Conservation (phyloP, 2,113 vertebrate genomes). For the Barnardius zonarius region DNA sequence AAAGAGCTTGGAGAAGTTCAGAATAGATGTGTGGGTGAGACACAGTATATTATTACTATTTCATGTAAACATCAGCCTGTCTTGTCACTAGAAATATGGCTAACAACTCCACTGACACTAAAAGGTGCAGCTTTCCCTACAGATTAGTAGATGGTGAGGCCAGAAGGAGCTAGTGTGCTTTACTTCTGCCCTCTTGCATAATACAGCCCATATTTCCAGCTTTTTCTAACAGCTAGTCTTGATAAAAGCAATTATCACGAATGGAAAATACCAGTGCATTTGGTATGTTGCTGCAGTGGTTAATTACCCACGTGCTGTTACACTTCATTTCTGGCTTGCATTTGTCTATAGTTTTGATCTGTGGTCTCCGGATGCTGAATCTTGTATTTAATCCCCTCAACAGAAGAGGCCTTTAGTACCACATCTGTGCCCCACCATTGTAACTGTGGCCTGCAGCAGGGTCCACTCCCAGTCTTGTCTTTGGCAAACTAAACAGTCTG, state of each 20-base stretch:
- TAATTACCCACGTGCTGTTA: conserved; percentile 24
- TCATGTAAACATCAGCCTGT: background rate
- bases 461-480: background rate
- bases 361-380: background rate
- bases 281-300: background rate
- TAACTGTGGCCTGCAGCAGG: background rate
- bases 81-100: background rate
- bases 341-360: background rate
- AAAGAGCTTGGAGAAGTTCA: conserved; percentile 9
- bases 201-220: background rate
- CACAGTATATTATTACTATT: background rate
- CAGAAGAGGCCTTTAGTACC: background rate
- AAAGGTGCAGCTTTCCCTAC: background rate
- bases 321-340: background rate
- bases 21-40: background rate
- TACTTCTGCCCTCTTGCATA: background rate
- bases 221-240: background rate
- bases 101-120: background rate
- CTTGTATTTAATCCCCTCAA: background rate
- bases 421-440: accelerated
- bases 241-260: conserved; percentile 23
- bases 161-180: background rate
- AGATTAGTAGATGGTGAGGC: background rate
- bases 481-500: background rate
- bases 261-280: conserved; percentile 18